A percentile compares a stretch with the other conserved stretches of the same genome.
Conservation (phyloP, 2,888 invertebrate species). For the Strigamia transsilvanica region DNA sequence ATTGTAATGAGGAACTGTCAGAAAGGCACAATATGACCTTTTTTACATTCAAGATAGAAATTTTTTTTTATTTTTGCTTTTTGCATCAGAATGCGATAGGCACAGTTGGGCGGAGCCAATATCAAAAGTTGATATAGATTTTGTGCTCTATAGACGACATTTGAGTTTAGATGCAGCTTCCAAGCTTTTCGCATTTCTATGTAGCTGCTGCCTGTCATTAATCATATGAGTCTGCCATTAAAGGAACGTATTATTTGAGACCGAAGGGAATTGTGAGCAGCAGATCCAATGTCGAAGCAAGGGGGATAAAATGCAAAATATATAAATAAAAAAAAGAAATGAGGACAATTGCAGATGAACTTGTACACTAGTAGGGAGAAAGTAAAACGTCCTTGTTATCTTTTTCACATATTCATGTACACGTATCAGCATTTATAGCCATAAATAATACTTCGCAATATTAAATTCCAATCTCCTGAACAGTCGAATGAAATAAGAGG, state of each 20-base stretch:
- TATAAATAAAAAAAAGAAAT: neutral
- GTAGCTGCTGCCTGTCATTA: constrained; percentile 45
- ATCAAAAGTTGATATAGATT: constrained; percentile 49
- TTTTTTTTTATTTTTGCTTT: constrained; percentile 21
- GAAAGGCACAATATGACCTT: constrained; percentile 49
- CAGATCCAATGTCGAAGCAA: constrained; percentile 43
- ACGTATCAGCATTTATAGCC: constrained; percentile 25
- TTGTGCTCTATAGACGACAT: constrained; percentile 48
- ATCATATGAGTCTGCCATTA: constrained; percentile 49
- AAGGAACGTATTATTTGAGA: constrained; percentile 48
- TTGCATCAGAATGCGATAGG: constrained; percentile 48
- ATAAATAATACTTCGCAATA: constrained; percentile 44
- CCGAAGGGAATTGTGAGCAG: constrained; percentile 46
- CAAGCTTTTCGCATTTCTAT: constrained; percentile 46
- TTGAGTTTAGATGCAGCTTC: constrained; percentile 49
- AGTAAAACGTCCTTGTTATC: constrained; percentile 42
- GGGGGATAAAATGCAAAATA: constrained; percentile 42
- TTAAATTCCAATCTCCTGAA: constrained; percentile 24
- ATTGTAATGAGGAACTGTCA: constrained; percentile 48
- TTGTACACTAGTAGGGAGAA: constrained; percentile 12
- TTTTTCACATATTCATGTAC: constrained; percentile 37
- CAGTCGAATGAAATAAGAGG: constrained; percentile 29
- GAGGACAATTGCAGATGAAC: constrained; percentile 45
- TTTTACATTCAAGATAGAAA: constrained; percentile 14
- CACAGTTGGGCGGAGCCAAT: constrained; percentile 49